phyloP scores from a whole-genome alignment of 92 coral and sea anemone species.

The Micromussa lordhowensis region DNA sequence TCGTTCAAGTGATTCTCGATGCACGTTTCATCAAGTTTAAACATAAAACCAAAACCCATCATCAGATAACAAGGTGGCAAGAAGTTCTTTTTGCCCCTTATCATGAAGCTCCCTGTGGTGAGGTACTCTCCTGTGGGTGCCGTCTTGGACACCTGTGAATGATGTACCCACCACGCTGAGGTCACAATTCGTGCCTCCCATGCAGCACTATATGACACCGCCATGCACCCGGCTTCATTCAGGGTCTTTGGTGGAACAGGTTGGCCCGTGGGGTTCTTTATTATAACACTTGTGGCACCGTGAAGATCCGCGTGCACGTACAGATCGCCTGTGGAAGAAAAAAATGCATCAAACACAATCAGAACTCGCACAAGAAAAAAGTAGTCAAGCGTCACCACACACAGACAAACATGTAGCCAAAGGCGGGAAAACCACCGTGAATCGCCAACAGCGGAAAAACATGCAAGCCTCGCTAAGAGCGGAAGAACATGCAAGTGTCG shows the following conservation, averaged over 20 bases:
- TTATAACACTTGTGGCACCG: conserved; percentile 90
- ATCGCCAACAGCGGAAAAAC: not conserved
- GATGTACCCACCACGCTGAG: conserved; percentile 99
- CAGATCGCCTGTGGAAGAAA: conserved; percentile 72
- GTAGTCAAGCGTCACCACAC: not conserved
- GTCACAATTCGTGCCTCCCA: conserved; percentile 95
- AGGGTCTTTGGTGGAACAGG: conserved; percentile 95
- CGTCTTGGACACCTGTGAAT: conserved; percentile 98
- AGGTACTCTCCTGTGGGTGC: conserved; percentile 99
- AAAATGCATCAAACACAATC: not conserved
- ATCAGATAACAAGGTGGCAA: conserved; percentile 91
- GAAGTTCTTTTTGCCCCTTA: conserved; percentile 98
- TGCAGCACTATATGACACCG: conserved; percentile 89
- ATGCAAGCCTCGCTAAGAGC: not conserved
- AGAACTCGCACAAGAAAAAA: not conserved
- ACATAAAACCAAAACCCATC: conserved; percentile 95
- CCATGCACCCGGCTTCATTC: conserved; percentile 96
- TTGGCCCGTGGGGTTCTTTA: conserved; percentile 86
- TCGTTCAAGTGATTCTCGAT: conserved; percentile 85
- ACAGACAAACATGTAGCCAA: not conserved
- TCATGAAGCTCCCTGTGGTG: conserved; percentile 98
- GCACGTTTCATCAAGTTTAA: conserved; percentile 89
- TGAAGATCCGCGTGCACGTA: conserved; percentile 98
- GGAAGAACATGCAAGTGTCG: not conserved
- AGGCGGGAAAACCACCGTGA: not conserved